phyloP scores from a whole-genome alignment of 1,140 invertebrate species.

The Olivierus martensii region DNA sequence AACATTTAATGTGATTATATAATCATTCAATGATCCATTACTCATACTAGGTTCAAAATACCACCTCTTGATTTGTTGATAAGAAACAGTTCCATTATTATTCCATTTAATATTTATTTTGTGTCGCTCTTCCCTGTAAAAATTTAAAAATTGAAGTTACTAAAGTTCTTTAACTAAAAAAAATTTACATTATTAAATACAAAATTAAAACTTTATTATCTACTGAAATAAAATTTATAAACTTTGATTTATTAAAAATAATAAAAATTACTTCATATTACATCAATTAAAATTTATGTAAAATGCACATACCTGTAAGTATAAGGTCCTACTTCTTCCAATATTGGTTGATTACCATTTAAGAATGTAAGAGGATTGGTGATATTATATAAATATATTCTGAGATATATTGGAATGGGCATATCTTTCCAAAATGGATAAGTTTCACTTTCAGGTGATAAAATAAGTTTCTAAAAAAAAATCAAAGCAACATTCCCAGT shows the following conservation, averaged over 20 bases:
- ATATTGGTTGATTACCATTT: constrained; percentile 47
- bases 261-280: neutral
- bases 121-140: constrained; percentile 24
- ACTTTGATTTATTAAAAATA: neutral
- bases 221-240: neutral
- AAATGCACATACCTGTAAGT: constrained; percentile 81
- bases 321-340: constrained; percentile 75
- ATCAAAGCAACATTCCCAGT: too few species aligned
- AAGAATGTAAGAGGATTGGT: constrained; percentile 65
- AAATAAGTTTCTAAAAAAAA: constrained; percentile 17
- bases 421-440: constrained; percentile 30
- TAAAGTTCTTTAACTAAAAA: constrained; percentile 5
- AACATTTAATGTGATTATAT: constrained; percentile 17
- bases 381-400: constrained; percentile 67
- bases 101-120: constrained; percentile 29
- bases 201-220: neutral
- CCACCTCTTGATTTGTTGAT: constrained; percentile 25
- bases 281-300: neutral
- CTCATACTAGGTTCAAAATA: constrained; percentile 19
- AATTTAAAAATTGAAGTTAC: neutral
- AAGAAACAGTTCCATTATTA: constrained; percentile 28
- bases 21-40: constrained; percentile 26
- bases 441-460: constrained; percentile 23
- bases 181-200: neutral
- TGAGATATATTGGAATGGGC: constrained; percentile 34